Evolutionary conservation across 2,113 vertebrate species (phyloP), one percentile per base, ranked within the genome.

Genomic region (Loxodonta africana): DNA sequence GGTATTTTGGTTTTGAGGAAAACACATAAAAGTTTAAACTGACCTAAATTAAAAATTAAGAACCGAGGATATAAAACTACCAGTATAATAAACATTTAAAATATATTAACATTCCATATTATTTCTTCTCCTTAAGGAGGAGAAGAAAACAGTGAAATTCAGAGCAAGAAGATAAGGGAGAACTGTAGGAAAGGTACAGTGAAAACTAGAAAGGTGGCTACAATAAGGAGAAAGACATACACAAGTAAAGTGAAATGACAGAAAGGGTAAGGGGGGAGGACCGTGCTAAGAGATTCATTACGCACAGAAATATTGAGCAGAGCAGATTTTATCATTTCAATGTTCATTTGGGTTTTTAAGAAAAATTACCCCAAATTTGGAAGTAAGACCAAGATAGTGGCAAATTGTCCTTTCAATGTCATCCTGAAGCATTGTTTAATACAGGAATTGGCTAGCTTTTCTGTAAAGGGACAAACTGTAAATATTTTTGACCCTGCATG

Each of bases 1-100:
- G 71, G 14, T 30, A 92, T 33, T 80, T n/a, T 88, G 46, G 6
- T 53, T 90, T 60, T 85, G 30, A 96, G 63, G 71, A 6, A 94
- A 90, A 37, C 41, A 69, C 1, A 2, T 53, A 86, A 94, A 37
- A 92, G 44, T 81, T 65, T 94, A 97, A 80, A 92, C 1, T 48
- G 28, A 86, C 26, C 18, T 94, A 95, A 95, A 69, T 83, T 90
- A 90, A 95, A 96, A 85, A 86, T 30, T 92, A 91, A 62, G 33
- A 77, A 67, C 4, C 46, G 9, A 21, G 7, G 74, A 44, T 30
- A 74, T 46, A 87, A 91, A 91, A 84, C 65, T 71, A 65, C 74
- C 23, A 86, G 15, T 74, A 90, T 12, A 63, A 92, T 74, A 96
- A 51, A 88, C 17, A 74, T 37, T 82, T 96, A 86, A 78, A 88